Evolutionary conservation across 2,797 vertebrate species (phyloP).

Genomic region (Alfaro cultratus): DNA sequence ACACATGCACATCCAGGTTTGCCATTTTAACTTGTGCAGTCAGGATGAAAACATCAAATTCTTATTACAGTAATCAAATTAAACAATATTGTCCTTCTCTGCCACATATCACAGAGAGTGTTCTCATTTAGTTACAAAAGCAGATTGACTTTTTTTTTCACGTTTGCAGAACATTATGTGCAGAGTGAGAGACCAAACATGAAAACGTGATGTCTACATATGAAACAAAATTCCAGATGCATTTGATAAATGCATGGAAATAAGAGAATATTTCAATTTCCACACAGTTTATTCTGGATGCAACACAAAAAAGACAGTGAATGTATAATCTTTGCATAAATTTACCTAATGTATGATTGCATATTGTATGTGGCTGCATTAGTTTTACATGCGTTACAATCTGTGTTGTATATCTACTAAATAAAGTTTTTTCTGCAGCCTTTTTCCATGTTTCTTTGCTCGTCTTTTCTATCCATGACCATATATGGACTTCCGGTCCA

Average conservation of each 20-base stretch:
- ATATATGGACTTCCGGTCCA: conserved; percentile 71
- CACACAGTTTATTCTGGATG: not conserved
- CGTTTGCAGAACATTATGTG: conserved; percentile 1
- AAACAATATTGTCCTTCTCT: conserved; percentile 10
- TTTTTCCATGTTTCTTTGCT: not conserved
- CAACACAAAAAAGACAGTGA: not conserved
- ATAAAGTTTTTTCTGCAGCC: conserved; percentile 2
- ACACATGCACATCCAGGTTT: not conserved
- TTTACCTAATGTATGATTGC: no score
- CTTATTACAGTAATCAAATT: not conserved
- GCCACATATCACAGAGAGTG: conserved; percentile 21
- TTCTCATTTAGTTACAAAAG: conserved; percentile 23
- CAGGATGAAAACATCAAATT: conserved; percentile 8
- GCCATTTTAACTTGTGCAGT: not conserved
- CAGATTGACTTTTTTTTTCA: conserved; percentile 18
- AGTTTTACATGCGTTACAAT: conserved; percentile 7
- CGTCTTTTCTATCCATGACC: conserved; percentile 22
- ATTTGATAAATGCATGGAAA: not conserved
- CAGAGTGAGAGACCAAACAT: conserved; percentile 7
- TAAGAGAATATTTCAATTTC: not conserved
- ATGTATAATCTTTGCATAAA: not conserved
- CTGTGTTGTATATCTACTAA: not conserved
- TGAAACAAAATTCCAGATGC: conserved; percentile 10
- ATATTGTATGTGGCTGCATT: not conserved
- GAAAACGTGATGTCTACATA: not conserved